Percentiles rank a stretch among this genome's conserved stretches.
Conservation (phyloP, 1,140 invertebrate genomes). For the Leptopilina boulardi region DNA sequence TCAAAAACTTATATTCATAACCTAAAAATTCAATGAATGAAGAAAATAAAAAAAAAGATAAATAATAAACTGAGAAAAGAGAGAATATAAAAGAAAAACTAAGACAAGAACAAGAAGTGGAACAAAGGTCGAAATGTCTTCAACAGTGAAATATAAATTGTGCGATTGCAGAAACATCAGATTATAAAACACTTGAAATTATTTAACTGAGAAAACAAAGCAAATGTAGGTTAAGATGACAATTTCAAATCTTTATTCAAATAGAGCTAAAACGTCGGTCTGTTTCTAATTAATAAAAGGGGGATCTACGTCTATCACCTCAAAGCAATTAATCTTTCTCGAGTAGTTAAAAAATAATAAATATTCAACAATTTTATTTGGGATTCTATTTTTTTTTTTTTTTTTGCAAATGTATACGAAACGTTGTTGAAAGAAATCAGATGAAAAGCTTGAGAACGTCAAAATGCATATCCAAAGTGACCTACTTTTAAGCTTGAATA, state of each 20-base stretch:
- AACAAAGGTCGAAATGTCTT: no score
- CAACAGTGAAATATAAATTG: no score
- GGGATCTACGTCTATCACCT: neutral
- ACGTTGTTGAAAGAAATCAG: neutral
- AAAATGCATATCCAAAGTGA: conserved; percentile 3
- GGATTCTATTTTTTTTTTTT: neutral
- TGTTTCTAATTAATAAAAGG: neutral
- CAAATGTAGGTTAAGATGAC: neutral
- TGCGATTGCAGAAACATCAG: neutral
- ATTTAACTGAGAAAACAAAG: neutral
- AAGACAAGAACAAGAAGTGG: no score
- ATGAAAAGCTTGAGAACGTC: neutral
- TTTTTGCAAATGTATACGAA: neutral
- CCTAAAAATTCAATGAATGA: no score
- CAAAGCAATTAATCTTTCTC: neutral
- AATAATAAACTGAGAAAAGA: no score
- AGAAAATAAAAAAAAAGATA: no score
- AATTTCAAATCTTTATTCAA: neutral
- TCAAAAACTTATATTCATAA: conserved; percentile 14
- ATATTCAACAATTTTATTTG: neutral
- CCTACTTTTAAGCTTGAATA: conserved; percentile 20
- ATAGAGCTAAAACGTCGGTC: neutral
- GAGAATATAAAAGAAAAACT: no score
- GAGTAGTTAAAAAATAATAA: neutral
- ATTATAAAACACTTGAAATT: neutral